These are phyloP conservation scores for Cephalopachus bancanus DNA, from an alignment of 2,797 vertebrate species.

Conservation along the genomic window DNA sequence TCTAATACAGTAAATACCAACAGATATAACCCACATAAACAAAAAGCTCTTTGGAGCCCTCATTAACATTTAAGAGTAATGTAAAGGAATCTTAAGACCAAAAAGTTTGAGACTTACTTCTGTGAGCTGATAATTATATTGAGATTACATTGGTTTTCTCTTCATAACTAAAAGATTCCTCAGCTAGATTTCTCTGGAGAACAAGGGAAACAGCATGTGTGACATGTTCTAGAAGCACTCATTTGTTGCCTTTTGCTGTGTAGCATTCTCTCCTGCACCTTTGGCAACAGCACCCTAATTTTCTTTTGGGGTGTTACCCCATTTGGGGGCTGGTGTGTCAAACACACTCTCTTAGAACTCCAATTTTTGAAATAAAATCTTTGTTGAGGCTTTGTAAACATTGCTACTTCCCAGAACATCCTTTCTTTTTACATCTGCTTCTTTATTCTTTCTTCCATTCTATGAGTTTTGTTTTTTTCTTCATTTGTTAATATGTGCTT, in stretches of 20 bases:
- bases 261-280: background rate
- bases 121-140: background rate
- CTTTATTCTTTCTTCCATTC: conserved; percentile 10
- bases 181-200: conserved; percentile 25
- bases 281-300: background rate
- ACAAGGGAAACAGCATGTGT: background rate
- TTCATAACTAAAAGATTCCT: conserved; percentile 15
- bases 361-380: conserved; percentile 51
- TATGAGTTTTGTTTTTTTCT: conserved; percentile 24
- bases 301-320: background rate
- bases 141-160: conserved; percentile 2
- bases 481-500: background rate
- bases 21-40: conserved; percentile 34
- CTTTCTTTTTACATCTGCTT: conserved; percentile 3
- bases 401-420: background rate
- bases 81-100: conserved; percentile 28
- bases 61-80: conserved; percentile 35
- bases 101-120: conserved; percentile 55
- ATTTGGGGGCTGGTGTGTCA: background rate
- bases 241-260: conserved; percentile 44
- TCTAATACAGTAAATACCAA: conserved; percentile 33
- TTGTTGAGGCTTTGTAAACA: conserved; percentile 12
- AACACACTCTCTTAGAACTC: background rate
- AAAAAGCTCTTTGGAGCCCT: conserved; percentile 38
- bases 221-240: background rate